These are phyloP conservation scores for Potorous gilbertii DNA, from an alignment of 2,797 vertebrate species.

Conservation along the genomic window DNA sequence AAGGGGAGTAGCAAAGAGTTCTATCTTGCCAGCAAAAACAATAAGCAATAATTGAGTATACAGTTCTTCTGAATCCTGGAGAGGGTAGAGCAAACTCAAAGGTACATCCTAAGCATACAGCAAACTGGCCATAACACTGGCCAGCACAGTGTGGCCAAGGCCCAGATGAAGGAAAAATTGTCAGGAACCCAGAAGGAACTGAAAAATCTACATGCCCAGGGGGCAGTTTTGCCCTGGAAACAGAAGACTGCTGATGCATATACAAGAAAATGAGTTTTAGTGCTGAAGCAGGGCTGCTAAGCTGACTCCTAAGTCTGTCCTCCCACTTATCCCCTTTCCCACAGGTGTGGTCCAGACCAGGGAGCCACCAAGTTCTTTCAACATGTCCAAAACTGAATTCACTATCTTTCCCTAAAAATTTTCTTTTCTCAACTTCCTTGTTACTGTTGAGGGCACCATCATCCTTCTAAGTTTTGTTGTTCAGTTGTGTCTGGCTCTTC, in stretches of 20 bases:
- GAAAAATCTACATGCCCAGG: constrained; percentile 92
- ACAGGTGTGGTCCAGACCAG: not conserved
- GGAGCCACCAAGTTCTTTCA: not conserved
- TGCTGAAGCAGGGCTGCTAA: too few relatives aligned
- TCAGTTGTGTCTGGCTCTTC: too few relatives aligned
- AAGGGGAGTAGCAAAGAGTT: constrained; percentile 88
- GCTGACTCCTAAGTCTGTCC: not conserved
- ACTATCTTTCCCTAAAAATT: too few relatives aligned
- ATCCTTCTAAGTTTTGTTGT: too few relatives aligned
- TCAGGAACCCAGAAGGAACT: constrained; percentile 89
- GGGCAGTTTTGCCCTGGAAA: constrained; percentile 90
- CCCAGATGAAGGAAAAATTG: constrained; percentile 93
- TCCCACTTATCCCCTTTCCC: not conserved
- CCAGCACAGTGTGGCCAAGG: constrained; percentile 85
- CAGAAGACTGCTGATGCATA: constrained; percentile 91
- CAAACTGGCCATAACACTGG: constrained; percentile 90
- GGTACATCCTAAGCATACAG: constrained; percentile 90
- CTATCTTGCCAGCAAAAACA: constrained; percentile 90
- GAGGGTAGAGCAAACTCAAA: constrained; percentile 91
- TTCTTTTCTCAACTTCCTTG: too few relatives aligned
- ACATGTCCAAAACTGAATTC: too few relatives aligned
- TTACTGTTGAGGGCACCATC: too few relatives aligned
- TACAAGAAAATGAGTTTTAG: constrained; percentile 97
- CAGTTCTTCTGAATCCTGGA: constrained; percentile 90
- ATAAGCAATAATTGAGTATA: constrained; percentile 92